Evolutionary conservation across 1,140 invertebrate species (phyloP), one percentile per base, ranked within the genome.

Genomic region (Bombus confusus): DNA sequence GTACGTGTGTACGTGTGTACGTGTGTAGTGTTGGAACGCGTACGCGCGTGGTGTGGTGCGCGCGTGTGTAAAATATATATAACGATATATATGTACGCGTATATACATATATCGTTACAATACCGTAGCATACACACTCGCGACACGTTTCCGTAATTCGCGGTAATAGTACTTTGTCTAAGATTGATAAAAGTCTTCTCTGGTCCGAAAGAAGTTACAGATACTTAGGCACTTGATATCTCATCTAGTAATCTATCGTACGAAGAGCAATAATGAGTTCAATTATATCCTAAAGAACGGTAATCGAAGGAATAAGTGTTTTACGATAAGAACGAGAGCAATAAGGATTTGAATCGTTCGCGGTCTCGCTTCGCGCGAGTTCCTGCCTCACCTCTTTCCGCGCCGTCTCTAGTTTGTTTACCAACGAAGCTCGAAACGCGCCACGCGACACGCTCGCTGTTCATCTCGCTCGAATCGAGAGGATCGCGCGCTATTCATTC

Each of bases 201-300:
- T 95, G 94, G 94, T 95, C 94, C 93, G 91, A 95, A 94, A 93
- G 92, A 95, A 94, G 90, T 94, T 94, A 94, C 93, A 93, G 92
- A 93, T 95, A 95, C 93, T 93, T 95, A 95, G 95, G 95, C 94
- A 95, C 95, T 95, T 95, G 94, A 94, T 95, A 93, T 94, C 89
- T 93, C 90, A 89, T 93, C 91, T 94, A 91, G 91, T 77, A 93
- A 94, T 92, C 91, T 90, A 91, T 93, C 90, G 91, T 87, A 91
- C 76, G 87, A 92, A 91, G 86, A 85, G 88, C 78, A 77, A 87
- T 80, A 47, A 43, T 82, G 81, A 90, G 80, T 90, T 47, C 83
- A 86, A 91, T 87, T 66, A 25, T 78, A 89, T 69, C 39, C 78
- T 88, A 88, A 47, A 68, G 52, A 85, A 90, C 64, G 74, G 79